Evolutionary conservation across 2,797 vertebrate genomes (phyloP), one percentile per base, ranked within the genome.

Genomic region (Channa striata): DNA sequence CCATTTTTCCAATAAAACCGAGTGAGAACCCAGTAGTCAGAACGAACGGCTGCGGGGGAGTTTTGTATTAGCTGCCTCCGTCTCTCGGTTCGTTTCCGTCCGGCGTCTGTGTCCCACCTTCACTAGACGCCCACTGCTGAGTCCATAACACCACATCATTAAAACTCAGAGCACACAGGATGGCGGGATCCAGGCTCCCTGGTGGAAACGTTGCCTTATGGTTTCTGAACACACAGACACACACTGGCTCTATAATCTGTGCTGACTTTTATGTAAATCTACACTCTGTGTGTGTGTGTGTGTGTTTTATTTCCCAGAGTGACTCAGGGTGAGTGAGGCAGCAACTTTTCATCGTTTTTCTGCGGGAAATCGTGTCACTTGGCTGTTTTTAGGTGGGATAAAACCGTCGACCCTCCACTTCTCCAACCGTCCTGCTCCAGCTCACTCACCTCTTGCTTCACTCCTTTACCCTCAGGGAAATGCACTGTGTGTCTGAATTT

Each of bases 261-360:
- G 16, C 42, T 1, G 10, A 23, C 36, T 11, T 20, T 9, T 11
- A 52, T 37, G 19, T 36, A 10, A 34, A 1, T 20, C n/a, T 12
- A 1, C 42, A 6, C 30, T 34, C 19, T 13, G 2, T n/a, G 21
- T 54, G 58, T 54, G 42, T 46, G 42, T 59, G 17, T 43, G 19
- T 20, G 36, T 50, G 11, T 25, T 36, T 68, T 63, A 63, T 68
- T 63, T 63, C 60, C 42, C 66, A 68, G 59, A 33, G 20, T 46
- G 58, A 23, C 57, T 64, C 17, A n/a, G 60, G 54, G 19, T 3
- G 13, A 51, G 50, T 14, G 46, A 75, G 21, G 13, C 47, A n/a
- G 61, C 63, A 37, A 63, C 42, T 39, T 42, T 59, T 72, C 63
- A 63, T 80, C 72, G n/a, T 64, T 43, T 68, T 0, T 44, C 68